phyloP scores from a whole-genome alignment of 2,113 vertebrate species.

The Uropsilus gracilis region DNA sequence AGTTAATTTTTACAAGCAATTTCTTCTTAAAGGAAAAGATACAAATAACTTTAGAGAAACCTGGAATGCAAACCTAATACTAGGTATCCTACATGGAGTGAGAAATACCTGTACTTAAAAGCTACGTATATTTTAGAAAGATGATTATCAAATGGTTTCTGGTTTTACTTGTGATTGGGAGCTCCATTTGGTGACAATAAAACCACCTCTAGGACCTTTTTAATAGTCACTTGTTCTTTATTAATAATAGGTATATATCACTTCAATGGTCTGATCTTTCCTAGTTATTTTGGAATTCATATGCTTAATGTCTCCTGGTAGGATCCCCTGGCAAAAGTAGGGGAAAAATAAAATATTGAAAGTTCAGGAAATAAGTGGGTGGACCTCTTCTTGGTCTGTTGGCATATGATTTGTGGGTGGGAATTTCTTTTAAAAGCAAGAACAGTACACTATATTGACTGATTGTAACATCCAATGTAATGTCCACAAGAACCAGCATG shows the following conservation, averaged over 20 bases:
- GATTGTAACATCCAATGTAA: not conserved
- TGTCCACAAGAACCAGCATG: conserved; percentile 22
- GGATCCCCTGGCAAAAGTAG: conserved; percentile 44
- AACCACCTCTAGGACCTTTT: not conserved
- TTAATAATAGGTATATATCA: not conserved
- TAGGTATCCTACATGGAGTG: not conserved
- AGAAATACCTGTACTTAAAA: not conserved
- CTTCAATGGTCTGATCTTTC: conserved; percentile 61
- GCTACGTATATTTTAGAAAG: not conserved
- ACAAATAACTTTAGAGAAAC: conserved; percentile 8
- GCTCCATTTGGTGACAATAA: not conserved
- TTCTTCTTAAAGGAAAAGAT: not conserved
- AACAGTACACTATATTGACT: conserved; percentile 72
- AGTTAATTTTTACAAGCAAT: not conserved
- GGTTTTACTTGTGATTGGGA: not conserved
- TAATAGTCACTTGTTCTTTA: not conserved
- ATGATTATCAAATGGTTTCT: not conserved
- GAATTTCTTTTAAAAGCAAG: conserved; percentile 76
- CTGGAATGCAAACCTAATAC: not conserved
- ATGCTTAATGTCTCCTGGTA: conserved; percentile 66
- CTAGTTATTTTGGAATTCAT: conserved; percentile 54
- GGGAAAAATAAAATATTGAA: conserved; percentile 64
- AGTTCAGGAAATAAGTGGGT: conserved; percentile 64
- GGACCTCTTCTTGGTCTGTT: conserved; percentile 44
- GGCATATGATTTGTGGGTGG: conserved; percentile 84